phyloP scores from a whole-genome alignment of 2,113 vertebrate genomes.

The Phrynosoma blainvillii region DNA sequence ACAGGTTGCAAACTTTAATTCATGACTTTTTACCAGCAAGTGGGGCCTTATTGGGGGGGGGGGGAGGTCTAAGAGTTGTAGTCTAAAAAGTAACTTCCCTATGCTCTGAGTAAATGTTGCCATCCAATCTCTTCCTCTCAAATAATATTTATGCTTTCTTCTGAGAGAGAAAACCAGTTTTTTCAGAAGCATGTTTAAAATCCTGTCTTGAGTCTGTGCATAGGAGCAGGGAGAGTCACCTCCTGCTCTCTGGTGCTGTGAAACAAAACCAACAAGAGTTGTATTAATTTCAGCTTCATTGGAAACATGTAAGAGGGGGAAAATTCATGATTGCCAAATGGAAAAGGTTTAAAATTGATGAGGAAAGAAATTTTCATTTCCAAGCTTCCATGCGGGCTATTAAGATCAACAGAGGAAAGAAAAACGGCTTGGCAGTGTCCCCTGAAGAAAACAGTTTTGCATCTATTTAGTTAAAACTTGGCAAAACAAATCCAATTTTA shows the following conservation, averaged over 20 bases:
- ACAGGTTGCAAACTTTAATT: neutral
- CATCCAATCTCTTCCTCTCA: neutral
- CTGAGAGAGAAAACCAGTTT: neutral
- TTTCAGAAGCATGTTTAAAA: conserved; percentile 17
- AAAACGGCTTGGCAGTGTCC: conserved; percentile 70
- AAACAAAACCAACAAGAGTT: conserved; percentile 55
- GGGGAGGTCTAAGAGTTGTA: neutral
- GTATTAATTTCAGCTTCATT: conserved; percentile 64
- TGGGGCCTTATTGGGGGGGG: no score
- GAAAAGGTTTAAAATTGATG: conserved; percentile 61
- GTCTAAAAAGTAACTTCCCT: neutral
- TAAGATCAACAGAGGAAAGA: conserved; percentile 74
- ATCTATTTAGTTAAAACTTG: conserved; percentile 71
- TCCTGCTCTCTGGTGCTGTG: conserved; percentile 24
- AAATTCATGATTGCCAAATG: conserved; percentile 51
- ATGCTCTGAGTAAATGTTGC: neutral
- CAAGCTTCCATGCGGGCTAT: conserved; percentile 63
- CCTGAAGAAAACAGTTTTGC: conserved; percentile 62
- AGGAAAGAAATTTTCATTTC: conserved; percentile 67
- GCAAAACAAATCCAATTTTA: conserved; percentile 57
- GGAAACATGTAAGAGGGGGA: conserved; percentile 50
- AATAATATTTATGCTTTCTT: neutral
- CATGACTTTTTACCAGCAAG: neutral
- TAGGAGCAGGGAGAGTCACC: conserved; percentile 37
- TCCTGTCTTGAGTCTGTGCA: conserved; percentile 37